These are phyloP conservation scores for Synanthedon vespiformis DNA, from an alignment of 2,888 invertebrate species.

Conservation along the genomic window DNA sequence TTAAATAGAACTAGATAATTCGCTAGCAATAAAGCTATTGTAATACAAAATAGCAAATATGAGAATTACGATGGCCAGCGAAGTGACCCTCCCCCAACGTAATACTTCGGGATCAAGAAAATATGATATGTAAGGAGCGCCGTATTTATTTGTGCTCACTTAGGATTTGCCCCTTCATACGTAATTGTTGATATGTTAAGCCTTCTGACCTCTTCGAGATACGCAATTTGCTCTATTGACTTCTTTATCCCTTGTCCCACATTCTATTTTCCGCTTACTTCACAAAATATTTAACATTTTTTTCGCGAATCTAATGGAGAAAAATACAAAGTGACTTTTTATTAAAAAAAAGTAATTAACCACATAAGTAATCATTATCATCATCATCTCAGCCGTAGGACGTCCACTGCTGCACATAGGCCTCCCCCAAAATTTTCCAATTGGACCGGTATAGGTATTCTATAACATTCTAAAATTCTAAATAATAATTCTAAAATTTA, in stretches of 20 bases:
- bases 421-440: too few relatives aligned
- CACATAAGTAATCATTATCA: too few relatives aligned
- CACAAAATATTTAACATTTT: too few relatives aligned
- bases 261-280: background rate
- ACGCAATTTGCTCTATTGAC: conserved; percentile 53
- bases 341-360: too few relatives aligned
- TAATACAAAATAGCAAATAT: conserved; percentile 7
- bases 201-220: conserved; percentile 54
- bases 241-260: conserved; percentile 28
- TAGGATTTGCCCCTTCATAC: conserved; percentile 46
- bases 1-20: too few relatives aligned
- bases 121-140: conserved; percentile 52
- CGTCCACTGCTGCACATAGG: too few relatives aligned
- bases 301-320: too few relatives aligned
- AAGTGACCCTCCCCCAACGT: conserved; percentile 55
- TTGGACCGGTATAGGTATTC: too few relatives aligned
- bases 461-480: too few relatives aligned
- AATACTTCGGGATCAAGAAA: conserved; percentile 58
- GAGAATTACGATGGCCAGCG: conserved; percentile 34
- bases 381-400: too few relatives aligned
- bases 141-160: conserved; percentile 65
- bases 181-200: conserved; percentile 42
- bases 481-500: too few relatives aligned
- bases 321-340: too few relatives aligned
- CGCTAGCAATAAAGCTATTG: conserved; percentile 1